phyloP scores from a whole-genome alignment of 2,888 invertebrate species.

The Orthonychiurus folsomi region DNA sequence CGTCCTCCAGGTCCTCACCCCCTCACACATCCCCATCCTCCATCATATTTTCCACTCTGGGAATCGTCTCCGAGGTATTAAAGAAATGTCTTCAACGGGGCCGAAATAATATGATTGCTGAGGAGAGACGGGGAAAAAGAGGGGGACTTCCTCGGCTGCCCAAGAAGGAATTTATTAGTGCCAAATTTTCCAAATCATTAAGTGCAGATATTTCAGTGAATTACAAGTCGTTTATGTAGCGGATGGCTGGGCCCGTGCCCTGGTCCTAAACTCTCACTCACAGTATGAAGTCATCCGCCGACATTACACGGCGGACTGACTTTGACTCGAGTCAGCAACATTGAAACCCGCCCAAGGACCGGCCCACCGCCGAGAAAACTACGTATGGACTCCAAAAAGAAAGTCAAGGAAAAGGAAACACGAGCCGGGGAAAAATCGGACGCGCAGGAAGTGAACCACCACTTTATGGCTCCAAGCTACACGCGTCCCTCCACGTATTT shows the following conservation, averaged over 20 bases:
- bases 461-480: constrained; percentile 10
- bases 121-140: not conserved
- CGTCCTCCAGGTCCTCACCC: too few species aligned
- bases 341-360: not conserved
- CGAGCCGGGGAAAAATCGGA: not conserved
- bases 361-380: too few species aligned
- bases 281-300: constrained; percentile 40
- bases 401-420: constrained; percentile 8
- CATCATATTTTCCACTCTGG: not conserved
- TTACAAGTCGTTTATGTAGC: constrained; percentile 42
- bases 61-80: not conserved
- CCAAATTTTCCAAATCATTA: constrained; percentile 42
- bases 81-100: constrained; percentile 3
- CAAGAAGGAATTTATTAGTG: constrained; percentile 42
- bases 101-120: constrained; percentile 14
- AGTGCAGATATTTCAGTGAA: constrained; percentile 42
- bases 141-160: constrained; percentile 18
- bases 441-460: constrained; percentile 4
- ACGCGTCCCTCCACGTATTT: not conserved
- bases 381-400: too few species aligned
- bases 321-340: constrained; percentile 41
- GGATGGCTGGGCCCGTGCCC: constrained; percentile 39
- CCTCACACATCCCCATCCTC: not conserved
- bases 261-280: constrained; percentile 24
- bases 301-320: constrained; percentile 41